These are phyloP conservation scores for Tokudaia muenninki DNA, from an alignment of 2,797 vertebrate species.

Conservation along the genomic window DNA sequence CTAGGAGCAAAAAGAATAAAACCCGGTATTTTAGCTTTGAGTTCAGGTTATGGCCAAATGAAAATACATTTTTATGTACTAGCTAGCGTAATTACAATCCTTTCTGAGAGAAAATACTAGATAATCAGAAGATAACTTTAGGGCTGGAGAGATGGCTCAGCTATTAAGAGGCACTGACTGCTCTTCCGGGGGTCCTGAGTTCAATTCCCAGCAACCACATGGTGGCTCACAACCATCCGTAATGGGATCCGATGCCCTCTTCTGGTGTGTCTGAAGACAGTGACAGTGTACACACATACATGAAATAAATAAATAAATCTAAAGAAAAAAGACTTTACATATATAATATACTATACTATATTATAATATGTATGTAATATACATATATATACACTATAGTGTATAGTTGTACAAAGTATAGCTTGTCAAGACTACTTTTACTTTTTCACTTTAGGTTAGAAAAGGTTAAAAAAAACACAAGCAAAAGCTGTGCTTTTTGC, in stretches of 20 bases:
- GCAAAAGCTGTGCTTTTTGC: neutral
- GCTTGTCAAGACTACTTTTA: conserved; percentile 3
- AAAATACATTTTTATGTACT: conserved; percentile 25
- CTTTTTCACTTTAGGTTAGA: neutral
- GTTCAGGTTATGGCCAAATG: conserved; percentile 43
- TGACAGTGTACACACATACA: too few relatives aligned
- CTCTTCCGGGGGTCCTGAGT: too few relatives aligned
- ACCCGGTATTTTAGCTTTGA: conserved; percentile 15
- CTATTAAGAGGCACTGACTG: too few relatives aligned
- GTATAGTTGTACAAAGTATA: conserved; percentile 13
- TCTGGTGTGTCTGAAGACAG: too few relatives aligned
- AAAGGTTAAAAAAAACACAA: neutral
- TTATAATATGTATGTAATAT: too few relatives aligned
- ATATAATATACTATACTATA: too few relatives aligned
- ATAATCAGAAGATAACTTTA: neutral
- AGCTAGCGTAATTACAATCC: conserved; percentile 34
- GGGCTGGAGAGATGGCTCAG: too few relatives aligned
- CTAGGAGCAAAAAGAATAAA: conserved; percentile 56
- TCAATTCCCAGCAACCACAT: too few relatives aligned
- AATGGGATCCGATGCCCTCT: too few relatives aligned
- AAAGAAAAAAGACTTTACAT: neutral
- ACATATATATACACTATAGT: too few relatives aligned
- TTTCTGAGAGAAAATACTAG: conserved; percentile 52
- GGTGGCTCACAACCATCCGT: too few relatives aligned
- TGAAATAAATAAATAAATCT: too few relatives aligned